Percentiles rank a stretch among this genome's conserved stretches.
Conservation (phyloP, 2,797 vertebrate species). For the Ctenopoma multispine region DNA sequence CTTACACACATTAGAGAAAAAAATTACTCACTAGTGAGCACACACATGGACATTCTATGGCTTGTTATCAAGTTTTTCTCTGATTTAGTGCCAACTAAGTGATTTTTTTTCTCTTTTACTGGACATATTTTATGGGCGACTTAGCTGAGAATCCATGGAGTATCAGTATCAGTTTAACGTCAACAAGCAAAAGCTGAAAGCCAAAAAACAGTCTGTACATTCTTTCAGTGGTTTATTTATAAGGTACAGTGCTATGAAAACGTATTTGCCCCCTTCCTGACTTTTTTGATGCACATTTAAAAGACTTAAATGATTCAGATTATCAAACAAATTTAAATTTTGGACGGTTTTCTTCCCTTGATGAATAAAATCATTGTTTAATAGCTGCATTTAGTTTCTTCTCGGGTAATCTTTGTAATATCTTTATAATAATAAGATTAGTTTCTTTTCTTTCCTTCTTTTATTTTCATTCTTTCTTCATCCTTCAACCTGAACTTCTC, state of each 20-base stretch:
- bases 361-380: too few species aligned
- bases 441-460: slow-evolving; percentile 17
- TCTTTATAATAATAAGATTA: not conserved
- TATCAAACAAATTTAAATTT: too few species aligned
- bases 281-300: too few species aligned
- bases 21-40: slow-evolving; percentile 22
- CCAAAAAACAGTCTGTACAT: slow-evolving; percentile 1
- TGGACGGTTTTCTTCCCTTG: too few species aligned
- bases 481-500: slow-evolving; percentile 58
- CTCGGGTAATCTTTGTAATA: too few species aligned
- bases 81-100: slow-evolving; percentile 25
- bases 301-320: too few species aligned
- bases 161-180: slow-evolving; percentile 43
- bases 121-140: slow-evolving; percentile 17
- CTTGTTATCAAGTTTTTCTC: slow-evolving; percentile 11
- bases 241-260: not conserved
- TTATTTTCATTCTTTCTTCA: not conserved
- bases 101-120: not conserved
- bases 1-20: slow-evolving; percentile 38
- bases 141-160: slow-evolving; percentile 26
- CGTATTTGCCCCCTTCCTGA: too few species aligned
- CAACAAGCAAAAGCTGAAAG: slow-evolving; percentile 21
- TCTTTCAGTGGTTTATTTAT: slow-evolving; percentile 18
- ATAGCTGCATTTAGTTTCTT: too few species aligned
- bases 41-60: slow-evolving; percentile 11